phyloP scores from a whole-genome alignment of 2,113 vertebrate species.

The Stegastes partitus region DNA sequence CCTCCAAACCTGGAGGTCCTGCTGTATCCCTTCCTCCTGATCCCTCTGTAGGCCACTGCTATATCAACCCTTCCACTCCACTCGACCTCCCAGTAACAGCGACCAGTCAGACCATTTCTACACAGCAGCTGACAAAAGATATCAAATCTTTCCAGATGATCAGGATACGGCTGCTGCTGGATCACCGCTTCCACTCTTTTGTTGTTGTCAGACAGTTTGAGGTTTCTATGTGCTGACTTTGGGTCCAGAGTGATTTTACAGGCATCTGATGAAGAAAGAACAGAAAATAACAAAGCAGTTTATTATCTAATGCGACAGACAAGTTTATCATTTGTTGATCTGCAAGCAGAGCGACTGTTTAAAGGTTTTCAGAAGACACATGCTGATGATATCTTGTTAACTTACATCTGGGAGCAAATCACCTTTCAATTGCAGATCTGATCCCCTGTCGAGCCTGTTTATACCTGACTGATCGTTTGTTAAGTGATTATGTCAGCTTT shows the following conservation, averaged over 20 bases:
- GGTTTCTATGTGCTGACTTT: slow-evolving; percentile 15
- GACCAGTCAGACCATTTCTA: slow-evolving; percentile 2
- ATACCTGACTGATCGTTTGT: too few relatives aligned
- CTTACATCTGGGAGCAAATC: too few relatives aligned
- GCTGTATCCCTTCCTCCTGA: slow-evolving; percentile 12
- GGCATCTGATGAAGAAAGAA: background rate
- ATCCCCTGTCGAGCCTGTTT: too few relatives aligned
- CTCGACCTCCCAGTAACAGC: slow-evolving; percentile 33
- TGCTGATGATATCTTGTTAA: too few relatives aligned
- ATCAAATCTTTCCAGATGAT: slow-evolving; percentile 15
- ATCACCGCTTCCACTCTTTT: slow-evolving; percentile 1
- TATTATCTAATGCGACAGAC: background rate
- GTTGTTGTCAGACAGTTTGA: slow-evolving; percentile 19
- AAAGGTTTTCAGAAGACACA: too few relatives aligned
- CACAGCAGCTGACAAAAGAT: slow-evolving; percentile 34
- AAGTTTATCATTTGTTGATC: too few relatives aligned
- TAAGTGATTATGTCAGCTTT: too few relatives aligned
- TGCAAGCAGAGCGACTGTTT: too few relatives aligned
- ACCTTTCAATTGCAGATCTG: too few relatives aligned
- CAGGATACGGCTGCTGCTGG: slow-evolving; percentile 24
- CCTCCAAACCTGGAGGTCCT: slow-evolving; percentile 19
- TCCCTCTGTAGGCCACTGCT: slow-evolving; percentile 17
- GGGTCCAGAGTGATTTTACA: slow-evolving; percentile 9
- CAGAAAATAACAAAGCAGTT: too few relatives aligned
- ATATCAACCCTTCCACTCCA: background rate